Evolutionary conservation across 2,113 vertebrate species (phyloP), one percentile per base, ranked within the genome.

Genomic region (Guaruba guarouba): DNA sequence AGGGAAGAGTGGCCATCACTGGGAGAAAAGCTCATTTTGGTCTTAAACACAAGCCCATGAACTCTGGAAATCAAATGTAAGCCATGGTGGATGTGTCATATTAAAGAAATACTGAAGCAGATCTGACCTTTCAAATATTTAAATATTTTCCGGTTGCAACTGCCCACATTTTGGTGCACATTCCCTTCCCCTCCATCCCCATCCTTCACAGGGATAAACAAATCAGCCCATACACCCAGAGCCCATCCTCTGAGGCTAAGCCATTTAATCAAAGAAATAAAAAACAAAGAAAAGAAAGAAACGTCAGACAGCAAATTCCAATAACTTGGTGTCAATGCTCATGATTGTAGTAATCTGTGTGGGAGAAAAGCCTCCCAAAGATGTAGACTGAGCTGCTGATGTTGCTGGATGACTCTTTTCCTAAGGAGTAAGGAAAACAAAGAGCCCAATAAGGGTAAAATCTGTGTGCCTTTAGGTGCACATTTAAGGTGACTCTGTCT

Each of bases 1-100:
- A 20, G 33, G 33, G 31, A 81, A 78, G 43, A 68, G 39, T 9
- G 39, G 55, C 23, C 55, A 74, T 37, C 54, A 18, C 37, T 54
- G 35, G 51, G 39, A 78, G 17, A 84, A 94, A 78, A 61, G 29
- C 61, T 63, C 31, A 8, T 7, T 76, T 79, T 54, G 77, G 54
- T 31, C 49, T 77, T 75, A 74, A 68, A 81, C 23, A 51, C 23
- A 81, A 71, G 39, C 27, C 61, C 51, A 39, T 14, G 46, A 46
- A 55, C n/a, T 63, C 46, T 2, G 2, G 66, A 87, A 82, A 88
- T 48, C 25, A 66, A 82, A 35, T 55, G 25, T 62, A 76, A 93
- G 27, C 10, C 0, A 0, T 11, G 75, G 43, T 61, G 37, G 37
- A 54, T 70, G 48, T 0, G 0, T 70, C 49, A 17, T 49, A 51